A percentile compares a stretch with the other conserved stretches of the same genome.
phyloP scores from a whole-genome alignment of 2,797 vertebrate species.

The Fratercula arctica region DNA sequence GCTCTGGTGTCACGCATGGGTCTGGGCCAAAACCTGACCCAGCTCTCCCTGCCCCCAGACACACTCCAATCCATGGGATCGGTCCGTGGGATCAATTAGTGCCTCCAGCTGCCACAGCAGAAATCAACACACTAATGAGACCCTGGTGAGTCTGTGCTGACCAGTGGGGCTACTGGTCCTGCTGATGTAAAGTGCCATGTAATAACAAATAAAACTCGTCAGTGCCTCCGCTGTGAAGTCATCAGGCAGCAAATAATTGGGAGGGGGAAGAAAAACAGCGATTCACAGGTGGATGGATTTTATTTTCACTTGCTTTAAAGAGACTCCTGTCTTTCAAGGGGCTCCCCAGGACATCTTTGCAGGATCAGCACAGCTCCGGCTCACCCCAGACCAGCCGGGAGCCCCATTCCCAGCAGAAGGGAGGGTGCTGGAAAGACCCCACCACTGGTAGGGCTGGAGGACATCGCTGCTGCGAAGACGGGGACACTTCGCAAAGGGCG shows the following conservation, averaged over 20 bases:
- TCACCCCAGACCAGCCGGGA: rapidly evolving
- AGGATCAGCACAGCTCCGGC: not conserved
- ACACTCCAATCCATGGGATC: not conserved
- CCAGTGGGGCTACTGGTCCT: rapidly evolving
- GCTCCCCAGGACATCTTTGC: not conserved
- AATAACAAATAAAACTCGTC: not conserved
- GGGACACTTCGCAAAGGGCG: rapidly evolving
- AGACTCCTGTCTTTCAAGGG: not conserved
- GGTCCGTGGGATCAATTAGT: not conserved
- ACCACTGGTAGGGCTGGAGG: rapidly evolving
- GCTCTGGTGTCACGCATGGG: rapidly evolving
- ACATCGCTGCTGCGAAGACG: rapidly evolving
- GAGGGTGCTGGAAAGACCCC: not conserved
- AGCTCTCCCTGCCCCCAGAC: not conserved
- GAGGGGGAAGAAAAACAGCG: not conserved
- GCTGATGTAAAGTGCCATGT: not conserved
- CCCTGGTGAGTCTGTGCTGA: rapidly evolving
- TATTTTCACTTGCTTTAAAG: not conserved
- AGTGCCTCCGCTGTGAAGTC: not conserved
- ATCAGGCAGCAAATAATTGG: not conserved
- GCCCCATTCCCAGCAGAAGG: not conserved
- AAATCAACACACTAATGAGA: not conserved
- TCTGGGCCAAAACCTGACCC: not conserved
- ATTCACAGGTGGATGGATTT: not conserved
- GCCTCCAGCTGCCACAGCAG: not conserved